phyloP scores from a whole-genome alignment of 2,797 vertebrate species.

The Typhlichthys eigenmanni region DNA sequence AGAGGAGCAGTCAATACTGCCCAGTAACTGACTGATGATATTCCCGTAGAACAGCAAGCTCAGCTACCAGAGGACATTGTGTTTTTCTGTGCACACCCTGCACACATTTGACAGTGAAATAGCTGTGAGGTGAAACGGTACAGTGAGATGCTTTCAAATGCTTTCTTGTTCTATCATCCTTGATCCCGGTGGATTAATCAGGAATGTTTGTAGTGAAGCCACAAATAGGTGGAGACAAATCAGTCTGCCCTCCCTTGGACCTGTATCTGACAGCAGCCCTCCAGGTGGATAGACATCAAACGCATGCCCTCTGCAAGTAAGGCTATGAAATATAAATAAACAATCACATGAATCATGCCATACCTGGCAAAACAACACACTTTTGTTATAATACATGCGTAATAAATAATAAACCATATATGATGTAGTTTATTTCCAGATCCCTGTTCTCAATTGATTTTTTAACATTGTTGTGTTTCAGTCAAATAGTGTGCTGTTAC shows the following conservation, averaged over 20 bases:
- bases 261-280: constrained; percentile 55
- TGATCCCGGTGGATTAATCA: constrained; percentile 55
- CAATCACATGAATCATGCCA: constrained; percentile 72
- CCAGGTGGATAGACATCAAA: constrained; percentile 62
- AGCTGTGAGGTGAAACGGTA: too few relatives aligned
- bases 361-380: constrained; percentile 12
- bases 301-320: constrained; percentile 59
- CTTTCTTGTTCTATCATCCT: constrained; percentile 9
- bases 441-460: constrained; percentile 58
- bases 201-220: constrained; percentile 46
- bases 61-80: constrained; percentile 12
- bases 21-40: constrained; percentile 21
- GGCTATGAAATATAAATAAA: constrained; percentile 73
- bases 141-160: not conserved
- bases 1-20: constrained; percentile 1
- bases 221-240: constrained; percentile 45
- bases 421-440: constrained; percentile 24
- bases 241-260: constrained; percentile 65
- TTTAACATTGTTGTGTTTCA: constrained; percentile 43
- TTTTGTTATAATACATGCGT: constrained; percentile 35
- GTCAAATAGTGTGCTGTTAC: constrained; percentile 33
- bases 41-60: constrained; percentile 26
- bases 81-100: not conserved
- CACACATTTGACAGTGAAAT: too few relatives aligned
- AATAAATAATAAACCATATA: constrained; percentile 33